phyloP scores from a whole-genome alignment of 2,888 invertebrate genomes.

The Bugula neritina region DNA sequence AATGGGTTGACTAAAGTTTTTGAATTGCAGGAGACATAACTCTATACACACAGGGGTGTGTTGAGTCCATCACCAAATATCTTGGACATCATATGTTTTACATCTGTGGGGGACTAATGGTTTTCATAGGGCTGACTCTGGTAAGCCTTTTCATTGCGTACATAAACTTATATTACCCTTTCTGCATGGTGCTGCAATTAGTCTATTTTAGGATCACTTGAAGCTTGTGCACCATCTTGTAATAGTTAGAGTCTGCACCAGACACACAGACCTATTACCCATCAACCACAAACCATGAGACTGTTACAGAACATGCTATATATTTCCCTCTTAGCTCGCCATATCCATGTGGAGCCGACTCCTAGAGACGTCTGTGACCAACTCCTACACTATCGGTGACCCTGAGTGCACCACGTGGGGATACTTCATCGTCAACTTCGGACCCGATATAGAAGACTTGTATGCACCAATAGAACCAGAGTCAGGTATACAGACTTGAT shows the following conservation, averaged over 20 bases:
- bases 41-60: slow-evolving; percentile 12
- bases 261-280: too few relatives aligned
- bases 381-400: slow-evolving; percentile 4
- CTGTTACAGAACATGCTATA: too few relatives aligned
- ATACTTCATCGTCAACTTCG: slow-evolving; percentile 17
- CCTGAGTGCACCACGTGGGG: slow-evolving; percentile 9
- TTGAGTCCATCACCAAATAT: slow-evolving; percentile 8
- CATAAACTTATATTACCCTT: too few relatives aligned
- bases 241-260: too few relatives aligned
- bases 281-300: too few relatives aligned
- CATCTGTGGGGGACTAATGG: slow-evolving; percentile 4
- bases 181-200: too few relatives aligned
- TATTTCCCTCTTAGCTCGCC: not conserved
- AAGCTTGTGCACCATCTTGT: too few relatives aligned
- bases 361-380: slow-evolving; percentile 2
- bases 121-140: slow-evolving; percentile 14
- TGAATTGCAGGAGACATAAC: slow-evolving; percentile 10
- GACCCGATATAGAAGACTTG: not conserved
- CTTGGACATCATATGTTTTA: slow-evolving; percentile 21
- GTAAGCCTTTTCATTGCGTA: too few relatives aligned
- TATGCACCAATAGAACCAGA: not conserved
- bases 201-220: too few relatives aligned
- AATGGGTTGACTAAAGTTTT: too few relatives aligned
- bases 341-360: slow-evolving; percentile 14
- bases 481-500: not conserved